Conservation (phyloP, 2,888 invertebrate species). For the Orchesellides sinensis region DNA sequence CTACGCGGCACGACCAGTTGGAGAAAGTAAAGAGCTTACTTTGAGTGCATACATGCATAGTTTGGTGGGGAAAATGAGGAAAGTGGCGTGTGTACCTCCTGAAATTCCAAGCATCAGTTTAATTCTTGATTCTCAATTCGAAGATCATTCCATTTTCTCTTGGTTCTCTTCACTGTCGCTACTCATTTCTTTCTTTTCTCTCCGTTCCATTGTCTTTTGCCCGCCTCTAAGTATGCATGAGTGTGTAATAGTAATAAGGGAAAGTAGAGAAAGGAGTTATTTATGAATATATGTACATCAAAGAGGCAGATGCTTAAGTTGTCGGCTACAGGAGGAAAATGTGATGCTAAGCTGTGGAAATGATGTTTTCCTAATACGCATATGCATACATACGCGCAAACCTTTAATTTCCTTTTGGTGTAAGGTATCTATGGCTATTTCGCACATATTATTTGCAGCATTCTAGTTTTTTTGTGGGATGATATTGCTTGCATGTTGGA, state of each 20-base stretch:
- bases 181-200: background rate
- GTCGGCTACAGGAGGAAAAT: too few species aligned
- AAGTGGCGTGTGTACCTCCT: conserved; percentile 9
- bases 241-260: background rate
- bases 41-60: background rate
- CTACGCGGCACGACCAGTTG: background rate
- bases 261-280: background rate
- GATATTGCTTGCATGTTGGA: too few species aligned
- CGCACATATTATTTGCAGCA: too few species aligned
- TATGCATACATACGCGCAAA: too few species aligned
- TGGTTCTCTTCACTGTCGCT: conserved; percentile 10
- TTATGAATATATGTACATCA: conserved; percentile 15
- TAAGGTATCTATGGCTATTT: too few species aligned
- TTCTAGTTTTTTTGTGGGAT: too few species aligned
- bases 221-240: too few species aligned
- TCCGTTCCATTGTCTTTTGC: background rate
- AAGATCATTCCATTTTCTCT: conserved; percentile 35
- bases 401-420: too few species aligned
- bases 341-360: conserved; percentile 4
- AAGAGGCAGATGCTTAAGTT: conserved; percentile 4
- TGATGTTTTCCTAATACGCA: conserved; percentile 38
- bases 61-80: conserved; percentile 34
- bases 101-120: conserved; percentile 26
- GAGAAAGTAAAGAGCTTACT: background rate
- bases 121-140: conserved; percentile 41